A percentile compares a stretch with the other conserved stretches of the same genome.
phyloP scores from a whole-genome alignment of 2,888 invertebrate genomes.

The Pinctada fucata region DNA sequence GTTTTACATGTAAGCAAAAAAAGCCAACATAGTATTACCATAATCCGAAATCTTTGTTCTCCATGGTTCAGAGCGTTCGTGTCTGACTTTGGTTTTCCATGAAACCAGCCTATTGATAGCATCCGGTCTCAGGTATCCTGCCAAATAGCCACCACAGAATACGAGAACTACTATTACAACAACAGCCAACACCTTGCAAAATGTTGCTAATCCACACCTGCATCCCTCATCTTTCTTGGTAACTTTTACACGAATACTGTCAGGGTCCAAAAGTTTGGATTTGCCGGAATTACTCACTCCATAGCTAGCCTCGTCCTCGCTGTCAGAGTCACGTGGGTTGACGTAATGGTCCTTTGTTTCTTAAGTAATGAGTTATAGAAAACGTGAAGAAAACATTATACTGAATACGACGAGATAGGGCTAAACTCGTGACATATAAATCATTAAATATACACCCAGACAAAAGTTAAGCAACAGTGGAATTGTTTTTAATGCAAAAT shows the following conservation, averaged over 20 bases:
- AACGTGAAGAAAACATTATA: no score
- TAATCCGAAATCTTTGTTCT: constrained; percentile 54
- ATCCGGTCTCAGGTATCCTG: constrained; percentile 49
- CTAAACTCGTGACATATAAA: no score
- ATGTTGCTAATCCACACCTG: neutral
- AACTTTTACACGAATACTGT: neutral
- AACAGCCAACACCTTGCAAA: neutral
- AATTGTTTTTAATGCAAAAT: no score
- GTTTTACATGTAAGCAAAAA: no score
- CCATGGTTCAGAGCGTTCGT: constrained; percentile 52
- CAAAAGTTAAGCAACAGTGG: no score
- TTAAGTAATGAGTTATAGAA: no score
- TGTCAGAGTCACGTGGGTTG: neutral
- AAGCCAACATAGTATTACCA: no score
- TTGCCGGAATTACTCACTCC: neutral
- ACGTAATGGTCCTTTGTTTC: neutral
- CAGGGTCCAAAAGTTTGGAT: neutral
- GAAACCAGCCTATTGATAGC: constrained; percentile 10
- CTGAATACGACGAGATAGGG: no score
- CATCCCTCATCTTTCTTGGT: neutral
- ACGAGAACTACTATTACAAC: constrained; percentile 45
- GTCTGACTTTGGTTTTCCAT: constrained; percentile 6
- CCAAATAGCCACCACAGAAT: constrained; percentile 53
- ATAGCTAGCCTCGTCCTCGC: neutral
- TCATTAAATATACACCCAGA: no score